Base-by-base conservation (phyloP, 1,140 invertebrate genomes). In the Zaprionus camerounensis region DNA sequence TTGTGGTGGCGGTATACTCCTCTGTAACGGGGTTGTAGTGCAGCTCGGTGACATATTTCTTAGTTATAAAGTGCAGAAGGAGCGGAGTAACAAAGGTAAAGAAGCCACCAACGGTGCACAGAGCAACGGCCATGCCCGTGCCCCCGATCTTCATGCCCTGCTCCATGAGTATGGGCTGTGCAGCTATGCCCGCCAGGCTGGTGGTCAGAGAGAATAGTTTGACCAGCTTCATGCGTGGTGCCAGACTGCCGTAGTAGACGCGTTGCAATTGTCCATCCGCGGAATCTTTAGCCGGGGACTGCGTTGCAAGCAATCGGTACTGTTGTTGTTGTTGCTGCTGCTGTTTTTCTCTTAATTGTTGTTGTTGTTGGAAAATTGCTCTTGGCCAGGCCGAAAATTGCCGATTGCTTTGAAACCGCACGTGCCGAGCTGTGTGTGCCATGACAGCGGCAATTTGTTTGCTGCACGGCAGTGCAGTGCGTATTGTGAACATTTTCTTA, bases 41-140 rank as follows among this genome's bases (percentile, higher is more conserved):
- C 3, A 99, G 93, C 71, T 95, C 93, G 1, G 95, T 96, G 0
- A 98, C 95, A 94, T 99, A 99, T 93, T 97, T 97, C 83, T 96
- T 98, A 3, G 97, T 96, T 15, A 98, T 93, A 5, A 95, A 93
- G 93, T 99, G 97, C 69, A 99, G 93, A 26, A 98, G 86, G 20
- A 98, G 51, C 1, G 98, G 98, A 5, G 97, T 98, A 0, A 95
- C 93, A 81, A 98, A 95, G 5, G 97, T 96, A 87, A 98, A 97
- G 78, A 98, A 95, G 24, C 96, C 96, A 2, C 97, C 93, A 49
- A 96, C 93, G 1, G 94, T 94, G 77, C 95, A 96, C 5, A 96
- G 66, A 5, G 94, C 95, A 63, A 96, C 87, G 1, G 95, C 91
- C 51, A 95, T 91, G 5, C 93, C 91, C 0, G 95, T 94, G 44